A percentile compares a stretch with the other conserved stretches of the same genome.
Conservation (phyloP, 2,113 vertebrate genomes). For the Oxygymnocypris stewartii region DNA sequence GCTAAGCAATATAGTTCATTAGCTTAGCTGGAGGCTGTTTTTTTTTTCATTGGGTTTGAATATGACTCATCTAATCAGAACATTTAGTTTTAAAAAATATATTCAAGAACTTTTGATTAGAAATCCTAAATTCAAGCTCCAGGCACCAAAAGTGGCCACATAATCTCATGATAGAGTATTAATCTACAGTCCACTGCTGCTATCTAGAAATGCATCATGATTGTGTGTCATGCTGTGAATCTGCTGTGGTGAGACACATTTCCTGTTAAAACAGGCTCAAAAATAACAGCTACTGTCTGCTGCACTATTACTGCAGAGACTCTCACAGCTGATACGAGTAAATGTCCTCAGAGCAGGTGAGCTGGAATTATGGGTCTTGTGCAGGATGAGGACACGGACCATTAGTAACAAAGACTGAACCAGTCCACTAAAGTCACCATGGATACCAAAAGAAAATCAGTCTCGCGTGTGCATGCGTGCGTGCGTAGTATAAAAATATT, state of each 20-base stretch:
- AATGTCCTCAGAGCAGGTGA: background rate
- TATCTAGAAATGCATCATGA: background rate
- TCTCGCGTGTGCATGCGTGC: background rate
- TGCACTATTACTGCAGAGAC: background rate
- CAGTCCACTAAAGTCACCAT: background rate
- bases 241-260: conserved; percentile 12
- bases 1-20: background rate
- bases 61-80: background rate
- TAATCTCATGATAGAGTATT: background rate
- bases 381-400: background rate
- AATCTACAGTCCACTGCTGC: background rate
- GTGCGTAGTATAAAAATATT: no score
- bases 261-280: conserved; percentile 35
- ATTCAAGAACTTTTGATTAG: background rate
- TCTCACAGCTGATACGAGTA: background rate
- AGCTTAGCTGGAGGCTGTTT: background rate
- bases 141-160: background rate
- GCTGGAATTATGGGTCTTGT: background rate
- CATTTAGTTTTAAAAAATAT: background rate
- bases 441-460: background rate
- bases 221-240: background rate
- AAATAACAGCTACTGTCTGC: background rate
- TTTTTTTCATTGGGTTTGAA: background rate
- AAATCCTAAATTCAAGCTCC: background rate
- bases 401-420: background rate